Conservation (phyloP, 2,888 invertebrate species). For the Argynnis bischoffii region DNA sequence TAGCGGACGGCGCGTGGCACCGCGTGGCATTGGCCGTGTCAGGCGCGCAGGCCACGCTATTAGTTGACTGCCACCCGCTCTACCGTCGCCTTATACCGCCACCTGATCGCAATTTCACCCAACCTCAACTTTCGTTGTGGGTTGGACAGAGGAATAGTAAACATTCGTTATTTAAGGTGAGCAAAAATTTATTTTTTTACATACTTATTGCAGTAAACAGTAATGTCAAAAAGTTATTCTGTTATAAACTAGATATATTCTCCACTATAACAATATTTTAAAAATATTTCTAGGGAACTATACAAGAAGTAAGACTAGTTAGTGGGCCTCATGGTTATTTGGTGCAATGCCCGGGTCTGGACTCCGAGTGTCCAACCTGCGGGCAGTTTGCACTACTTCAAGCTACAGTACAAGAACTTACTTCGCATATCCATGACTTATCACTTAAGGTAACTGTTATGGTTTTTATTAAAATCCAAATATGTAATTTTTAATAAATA, state of each 20-base stretch:
- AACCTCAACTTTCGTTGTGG: slow-evolving; percentile 90
- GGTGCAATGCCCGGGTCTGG: slow-evolving; percentile 92
- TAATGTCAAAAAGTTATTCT: neutral
- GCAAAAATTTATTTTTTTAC: slow-evolving; percentile 5
- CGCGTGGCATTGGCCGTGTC: slow-evolving; percentile 92
- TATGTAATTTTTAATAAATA: neutral
- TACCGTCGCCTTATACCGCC: slow-evolving; percentile 90
- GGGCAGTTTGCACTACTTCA: slow-evolving; percentile 93
- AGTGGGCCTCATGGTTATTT: slow-evolving; percentile 93
- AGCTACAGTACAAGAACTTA: slow-evolving; percentile 90
- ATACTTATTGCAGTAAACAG: neutral
- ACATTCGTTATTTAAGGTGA: slow-evolving; percentile 94
- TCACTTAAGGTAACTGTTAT: slow-evolving; percentile 87
- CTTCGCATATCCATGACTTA: slow-evolving; percentile 90
- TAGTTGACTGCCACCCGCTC: slow-evolving; percentile 93
- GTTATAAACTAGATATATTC: neutral
- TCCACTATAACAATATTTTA: neutral
- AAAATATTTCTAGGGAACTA: slow-evolving; percentile 85
- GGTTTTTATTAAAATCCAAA: neutral
- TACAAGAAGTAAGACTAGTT: slow-evolving; percentile 93
- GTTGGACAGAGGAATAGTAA: slow-evolving; percentile 93
- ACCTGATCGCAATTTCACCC: slow-evolving; percentile 89
- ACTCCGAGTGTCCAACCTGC: slow-evolving; percentile 94
- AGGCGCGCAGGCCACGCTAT: slow-evolving; percentile 91
- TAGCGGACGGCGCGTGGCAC: slow-evolving; percentile 95